These are phyloP conservation scores for Chaetogeoica ovagalla DNA, from an alignment of 2,888 invertebrate species.

Conservation along the genomic window DNA sequence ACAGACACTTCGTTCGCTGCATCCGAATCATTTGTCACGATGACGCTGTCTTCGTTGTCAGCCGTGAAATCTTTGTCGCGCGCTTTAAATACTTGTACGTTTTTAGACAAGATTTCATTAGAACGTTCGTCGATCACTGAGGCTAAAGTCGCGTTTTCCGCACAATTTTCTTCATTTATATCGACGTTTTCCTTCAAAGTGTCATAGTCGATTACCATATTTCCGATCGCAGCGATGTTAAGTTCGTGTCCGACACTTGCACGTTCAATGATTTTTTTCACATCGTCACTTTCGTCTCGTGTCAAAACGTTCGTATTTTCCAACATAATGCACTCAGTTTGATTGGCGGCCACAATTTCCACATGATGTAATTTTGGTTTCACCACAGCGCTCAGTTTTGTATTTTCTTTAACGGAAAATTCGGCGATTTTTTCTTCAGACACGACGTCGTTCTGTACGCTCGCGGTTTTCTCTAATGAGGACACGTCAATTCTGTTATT, in stretches of 20 bases:
- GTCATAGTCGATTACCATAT: neutral
- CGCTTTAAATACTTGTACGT: neutral
- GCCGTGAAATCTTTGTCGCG: neutral
- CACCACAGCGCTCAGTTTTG: neutral
- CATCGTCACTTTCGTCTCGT: no score
- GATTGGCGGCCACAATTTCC: neutral
- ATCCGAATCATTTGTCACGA: neutral
- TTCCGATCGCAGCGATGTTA: constrained; percentile 19
- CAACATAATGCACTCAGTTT: constrained; percentile 7
- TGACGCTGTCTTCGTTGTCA: neutral
- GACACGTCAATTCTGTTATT: neutral
- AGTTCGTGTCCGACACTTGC: constrained; percentile 3
- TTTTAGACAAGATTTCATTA: neutral
- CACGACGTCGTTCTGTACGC: neutral
- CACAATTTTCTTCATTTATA: no score
- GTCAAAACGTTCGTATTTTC: neutral
- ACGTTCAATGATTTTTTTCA: neutral
- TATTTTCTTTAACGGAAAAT: neutral
- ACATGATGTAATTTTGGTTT: neutral
- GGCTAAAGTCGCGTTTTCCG: neutral
- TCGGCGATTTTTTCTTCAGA: neutral
- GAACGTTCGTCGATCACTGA: neutral
- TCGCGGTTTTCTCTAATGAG: neutral
- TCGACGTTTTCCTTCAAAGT: neutral
- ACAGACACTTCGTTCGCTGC: neutral